These are phyloP conservation scores for Oxyteleia sp. DNA, from an alignment of 2,888 invertebrate genomes.

Conservation along the genomic window DNA sequence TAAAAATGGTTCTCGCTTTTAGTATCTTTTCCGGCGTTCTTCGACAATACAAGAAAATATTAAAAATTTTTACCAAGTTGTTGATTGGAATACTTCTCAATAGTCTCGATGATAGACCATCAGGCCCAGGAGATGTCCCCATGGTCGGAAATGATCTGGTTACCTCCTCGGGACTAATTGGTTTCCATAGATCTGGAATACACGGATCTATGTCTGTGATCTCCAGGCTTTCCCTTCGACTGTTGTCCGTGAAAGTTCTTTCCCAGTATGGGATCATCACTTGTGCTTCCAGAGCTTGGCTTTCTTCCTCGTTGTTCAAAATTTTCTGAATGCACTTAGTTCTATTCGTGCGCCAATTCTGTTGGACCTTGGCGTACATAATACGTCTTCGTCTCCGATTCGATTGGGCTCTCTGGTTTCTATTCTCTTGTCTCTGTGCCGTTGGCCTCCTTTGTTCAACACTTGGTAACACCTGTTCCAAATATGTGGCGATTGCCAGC, in stretches of 20 bases:
- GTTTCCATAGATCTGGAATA: slow-evolving; percentile 34
- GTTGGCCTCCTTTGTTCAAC: too few relatives aligned
- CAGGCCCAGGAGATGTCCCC: slow-evolving; percentile 69
- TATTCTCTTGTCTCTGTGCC: too few relatives aligned
- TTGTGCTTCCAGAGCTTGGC: neutral
- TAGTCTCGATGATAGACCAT: slow-evolving; percentile 57
- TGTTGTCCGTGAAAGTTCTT: slow-evolving; percentile 29
- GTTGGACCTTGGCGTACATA: neutral
- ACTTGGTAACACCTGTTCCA: too few relatives aligned
- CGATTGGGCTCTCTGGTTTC: too few relatives aligned
- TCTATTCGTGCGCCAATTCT: neutral
- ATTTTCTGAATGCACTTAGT: neutral
- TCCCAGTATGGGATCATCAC: slow-evolving; percentile 52
- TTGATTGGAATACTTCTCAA: too few relatives aligned
- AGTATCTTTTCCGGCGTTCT: neutral
- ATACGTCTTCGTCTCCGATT: neutral
- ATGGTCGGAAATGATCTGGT: neutral
- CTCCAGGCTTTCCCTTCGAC: too few relatives aligned
- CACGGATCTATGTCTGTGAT: neutral
- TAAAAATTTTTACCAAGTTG: slow-evolving; percentile 69
- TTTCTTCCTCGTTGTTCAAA: neutral
- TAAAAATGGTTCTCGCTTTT: slow-evolving; percentile 19
- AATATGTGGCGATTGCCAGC: too few relatives aligned
- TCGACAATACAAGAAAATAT: slow-evolving; percentile 23
- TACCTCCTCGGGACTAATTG: slow-evolving; percentile 47